Conservation (phyloP, 2,888 invertebrate genomes). For the Stenodera caucasica region DNA sequence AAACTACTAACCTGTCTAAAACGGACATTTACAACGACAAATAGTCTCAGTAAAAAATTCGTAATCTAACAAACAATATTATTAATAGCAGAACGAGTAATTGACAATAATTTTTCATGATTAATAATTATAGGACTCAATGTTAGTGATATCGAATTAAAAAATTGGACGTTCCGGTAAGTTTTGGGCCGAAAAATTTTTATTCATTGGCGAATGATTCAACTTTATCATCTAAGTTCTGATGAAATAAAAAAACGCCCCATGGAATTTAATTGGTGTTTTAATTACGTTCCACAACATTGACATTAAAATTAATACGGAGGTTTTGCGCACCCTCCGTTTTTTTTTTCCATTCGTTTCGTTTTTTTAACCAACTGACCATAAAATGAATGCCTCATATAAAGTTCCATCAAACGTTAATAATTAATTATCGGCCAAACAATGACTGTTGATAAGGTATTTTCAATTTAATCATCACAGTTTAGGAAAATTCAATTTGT, state of each 20-base stretch:
- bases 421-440: neutral
- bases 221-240: conserved; percentile 43
- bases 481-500: neutral
- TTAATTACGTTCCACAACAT: conserved; percentile 7
- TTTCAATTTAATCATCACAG: neutral
- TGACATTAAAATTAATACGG: conserved; percentile 6
- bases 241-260: neutral
- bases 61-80: too few relatives aligned
- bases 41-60: neutral
- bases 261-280: conserved; percentile 3
- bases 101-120: too few relatives aligned
- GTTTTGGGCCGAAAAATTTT: conserved; percentile 29
- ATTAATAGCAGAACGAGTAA: too few relatives aligned
- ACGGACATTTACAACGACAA: neutral
- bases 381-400: neutral
- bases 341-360: neutral
- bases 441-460: neutral
- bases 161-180: too few relatives aligned
- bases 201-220: conserved; percentile 42
- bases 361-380: neutral
- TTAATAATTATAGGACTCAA: too few relatives aligned
- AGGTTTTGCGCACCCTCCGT: neutral
- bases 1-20: neutral
- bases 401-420: neutral
- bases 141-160: too few relatives aligned